These are phyloP conservation scores for Drosophila novamexicana DNA, from an alignment of 1,140 invertebrate genomes.

Conservation along the genomic window DNA sequence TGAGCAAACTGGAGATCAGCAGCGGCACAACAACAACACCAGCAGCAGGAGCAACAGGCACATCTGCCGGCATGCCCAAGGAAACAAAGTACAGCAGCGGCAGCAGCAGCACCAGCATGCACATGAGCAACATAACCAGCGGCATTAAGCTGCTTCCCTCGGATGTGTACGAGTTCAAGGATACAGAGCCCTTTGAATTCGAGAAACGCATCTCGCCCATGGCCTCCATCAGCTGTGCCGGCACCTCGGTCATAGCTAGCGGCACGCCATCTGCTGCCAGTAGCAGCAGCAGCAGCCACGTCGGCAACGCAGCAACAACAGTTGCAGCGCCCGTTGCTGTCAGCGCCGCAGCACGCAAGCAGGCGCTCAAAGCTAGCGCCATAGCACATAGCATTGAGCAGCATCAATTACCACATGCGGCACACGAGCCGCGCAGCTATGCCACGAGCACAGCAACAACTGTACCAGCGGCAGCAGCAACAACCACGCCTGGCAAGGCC, in stretches of 20 bases:
- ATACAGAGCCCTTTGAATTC: conserved; percentile 93
- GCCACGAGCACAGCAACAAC: neutral
- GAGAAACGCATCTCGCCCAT: conserved; percentile 86
- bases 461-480: neutral
- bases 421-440: conserved; percentile 9
- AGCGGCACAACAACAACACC: conserved; percentile 32
- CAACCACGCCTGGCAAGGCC: conserved; percentile 28
- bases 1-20: conserved; percentile 81
- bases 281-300: conserved; percentile 7
- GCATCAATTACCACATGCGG: conserved; percentile 36
- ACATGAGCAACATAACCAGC: conserved; percentile 82
- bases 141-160: conserved; percentile 61
- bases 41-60: conserved; percentile 8
- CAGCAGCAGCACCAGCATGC: conserved; percentile 32
- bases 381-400: conserved; percentile 51
- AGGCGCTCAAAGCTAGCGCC: conserved; percentile 44
- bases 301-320: neutral
- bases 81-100: conserved; percentile 61
- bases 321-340: neutral
- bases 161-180: conserved; percentile 92
- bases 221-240: conserved; percentile 33
- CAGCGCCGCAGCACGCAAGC: conserved; percentile 39
- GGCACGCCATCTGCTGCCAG: neutral
- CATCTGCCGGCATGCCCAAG: conserved; percentile 26
- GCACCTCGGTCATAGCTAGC: conserved; percentile 1